Base-by-base conservation (phyloP, 2,797 vertebrate species). In the Lates japonicus region DNA sequence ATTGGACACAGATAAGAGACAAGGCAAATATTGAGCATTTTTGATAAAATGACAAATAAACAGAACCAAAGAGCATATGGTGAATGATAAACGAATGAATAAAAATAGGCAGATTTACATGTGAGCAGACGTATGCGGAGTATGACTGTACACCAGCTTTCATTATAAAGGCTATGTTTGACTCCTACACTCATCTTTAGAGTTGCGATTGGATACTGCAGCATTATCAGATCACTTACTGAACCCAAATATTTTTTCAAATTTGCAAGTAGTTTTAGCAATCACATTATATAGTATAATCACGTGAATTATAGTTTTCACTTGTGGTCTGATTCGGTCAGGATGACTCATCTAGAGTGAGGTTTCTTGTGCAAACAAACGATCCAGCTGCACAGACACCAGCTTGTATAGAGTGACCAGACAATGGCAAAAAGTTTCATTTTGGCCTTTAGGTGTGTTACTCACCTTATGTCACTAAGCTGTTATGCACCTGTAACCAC, bases 11-110 rank as follows among this genome's bases (percentile, higher is more conserved):
- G 54, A 68, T 71, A 58, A 58, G 44, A 11, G 31, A 48, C 0
- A 5, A 19, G 25, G 70, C 19, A 51, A 74, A 77, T 72, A 31
- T 4, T 12, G 48, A 71, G 51, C 31, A 52, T 58, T 57, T 63
- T 55, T 71, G 35, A 70, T 25, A 58, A 80, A 22, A 62, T 44
- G 29, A 48, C 46, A 70, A 60, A 58, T 44, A 83, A 80, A 76
- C 16, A 60, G 5, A 49, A 3, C 42, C 2, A 57, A 64, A 60
- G 29, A 62, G 68, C 39, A 44, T 16, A 62, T 22, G 16, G 13
- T 55, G 33, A 39, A 35, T 31, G 22, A 55, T 66, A 20, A 25
- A 20, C 31, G 10, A 64, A 48, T 51, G 19, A 42, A 57, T 33
- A 20, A 29, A 76, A 49, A 16, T 5, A 39, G 25, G 33, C 25